Base-by-base conservation (phyloP, 1,140 invertebrate species). In the Drosophila seguyi region DNA sequence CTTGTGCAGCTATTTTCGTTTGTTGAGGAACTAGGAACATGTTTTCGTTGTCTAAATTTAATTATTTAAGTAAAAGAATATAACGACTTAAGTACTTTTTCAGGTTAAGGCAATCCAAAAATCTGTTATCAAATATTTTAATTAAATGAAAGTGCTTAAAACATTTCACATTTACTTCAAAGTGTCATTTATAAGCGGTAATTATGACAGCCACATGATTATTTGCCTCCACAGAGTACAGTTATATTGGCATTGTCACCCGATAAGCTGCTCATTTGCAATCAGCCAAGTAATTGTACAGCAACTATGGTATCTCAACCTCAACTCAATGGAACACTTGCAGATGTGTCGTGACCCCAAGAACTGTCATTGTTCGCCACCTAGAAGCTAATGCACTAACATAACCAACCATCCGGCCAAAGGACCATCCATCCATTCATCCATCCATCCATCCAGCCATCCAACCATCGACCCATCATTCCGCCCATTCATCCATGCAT, bases 301-400 rank as follows among this genome's bases (percentile, higher is more conserved):
- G 29, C 45, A 45, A 41, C 66, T 22, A 27, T 27, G 6, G 4
- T 29, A 53, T 53, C 52, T 16, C 14, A 2, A 38, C 52, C 13
- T 38, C 42, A 20, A 31, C 41, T 18, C 5, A 45, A 20, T 14
- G 31, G 29, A 29, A n/a, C 62, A 60, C 18, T 61, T n/a, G 41
- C 45, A 53, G 67, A 71, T 69, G 68, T 71, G 42, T 72, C 44
- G 27, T 72, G 66, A 72, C 53, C 67, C 27, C 36, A 39, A 34
- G 53, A 59, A 2, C 66, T 59, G 69, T 59, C 66, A 59, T 44
- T 73, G 63, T 50, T 45, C 22, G 7, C 14, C 38, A 44, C 45
- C 66, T 36, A 42, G n/a, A 34, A 47, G 47, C 47, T 67, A 69
- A 69, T 69, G 44, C 69, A 73, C 66, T 50, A 44, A 72, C 62